Evolutionary conservation across 2,113 vertebrate genomes (phyloP).

Genomic region (Cacatua alba): DNA sequence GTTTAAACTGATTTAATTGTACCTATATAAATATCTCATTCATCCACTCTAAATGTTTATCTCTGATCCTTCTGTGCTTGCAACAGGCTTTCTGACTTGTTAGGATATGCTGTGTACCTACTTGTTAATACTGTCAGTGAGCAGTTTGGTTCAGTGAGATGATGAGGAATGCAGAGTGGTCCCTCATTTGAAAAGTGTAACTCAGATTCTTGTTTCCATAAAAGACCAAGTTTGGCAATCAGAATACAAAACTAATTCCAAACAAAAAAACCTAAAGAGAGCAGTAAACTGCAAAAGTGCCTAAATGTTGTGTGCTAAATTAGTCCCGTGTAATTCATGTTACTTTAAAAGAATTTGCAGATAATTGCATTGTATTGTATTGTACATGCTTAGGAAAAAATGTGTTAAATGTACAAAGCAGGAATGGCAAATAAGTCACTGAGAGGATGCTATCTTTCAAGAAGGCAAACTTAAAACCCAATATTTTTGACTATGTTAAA

Average conservation of each 20-base stretch:
- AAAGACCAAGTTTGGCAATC: neutral
- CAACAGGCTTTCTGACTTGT: neutral
- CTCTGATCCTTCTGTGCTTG: neutral
- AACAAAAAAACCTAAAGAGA: neutral
- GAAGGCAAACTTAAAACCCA: neutral
- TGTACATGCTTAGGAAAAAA: neutral
- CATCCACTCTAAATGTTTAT: neutral
- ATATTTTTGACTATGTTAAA: neutral
- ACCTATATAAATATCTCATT: neutral
- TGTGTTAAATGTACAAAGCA: neutral
- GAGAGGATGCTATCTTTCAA: neutral
- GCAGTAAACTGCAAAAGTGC: neutral
- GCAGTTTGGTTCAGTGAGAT: neutral
- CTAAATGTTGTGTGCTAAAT: constrained; percentile 6
- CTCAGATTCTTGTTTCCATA: neutral
- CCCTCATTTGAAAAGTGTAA: neutral
- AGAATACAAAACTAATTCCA: neutral
- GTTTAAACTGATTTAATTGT: neutral
- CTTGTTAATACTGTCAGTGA: neutral
- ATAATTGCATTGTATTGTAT: neutral
- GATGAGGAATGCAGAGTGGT: neutral
- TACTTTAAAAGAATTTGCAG: neutral
- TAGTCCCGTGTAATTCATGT: neutral
- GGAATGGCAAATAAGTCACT: neutral
- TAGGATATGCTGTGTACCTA: neutral